Evolutionary conservation across 1,140 invertebrate species (phyloP), one percentile per base, ranked within the genome.

Genomic region (Gerris buenoi): DNA sequence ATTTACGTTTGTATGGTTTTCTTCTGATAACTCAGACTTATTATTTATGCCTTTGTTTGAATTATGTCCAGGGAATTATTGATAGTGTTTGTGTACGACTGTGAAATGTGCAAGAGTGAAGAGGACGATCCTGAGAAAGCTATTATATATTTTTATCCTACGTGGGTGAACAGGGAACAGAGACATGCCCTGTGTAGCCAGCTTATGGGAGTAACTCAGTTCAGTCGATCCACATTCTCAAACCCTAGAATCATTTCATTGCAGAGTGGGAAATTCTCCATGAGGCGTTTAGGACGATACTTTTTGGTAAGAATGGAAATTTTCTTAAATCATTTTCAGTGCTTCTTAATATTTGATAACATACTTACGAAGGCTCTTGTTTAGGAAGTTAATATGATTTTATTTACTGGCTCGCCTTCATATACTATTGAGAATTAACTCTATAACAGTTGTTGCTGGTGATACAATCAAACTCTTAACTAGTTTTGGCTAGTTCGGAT

Each of bases 1-100:
- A n/a, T n/a, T n/a, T n/a, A n/a, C n/a, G n/a, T n/a, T n/a, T n/a
- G n/a, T n/a, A n/a, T n/a, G n/a, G n/a, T n/a, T n/a, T n/a, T n/a
- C n/a, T n/a, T n/a, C n/a, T n/a, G n/a, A n/a, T n/a, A n/a, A n/a
- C n/a, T n/a, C n/a, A n/a, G n/a, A n/a, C n/a, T n/a, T n/a, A n/a
- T n/a, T n/a, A n/a, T n/a, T n/a, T n/a, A n/a, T n/a, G n/a, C n/a
- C n/a, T n/a, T n/a, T n/a, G n/a, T n/a, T n/a, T n/a, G n/a, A n/a
- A n/a, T n/a, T n/a, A n/a, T n/a, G n/a, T n/a, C n/a, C 26, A 90
- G 88, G 77, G 89, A 92, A 81, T 88, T 91, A 78, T 86, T 90
- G 82, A 90, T 93, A 77, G 86, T 91, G 67, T 91, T 93, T 79
- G 83, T 92, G 61, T 93, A 92, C 71, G 89, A 92, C 78, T 88